phyloP scores from a whole-genome alignment of 2,113 vertebrate species.

The Anoplopoma fimbria region DNA sequence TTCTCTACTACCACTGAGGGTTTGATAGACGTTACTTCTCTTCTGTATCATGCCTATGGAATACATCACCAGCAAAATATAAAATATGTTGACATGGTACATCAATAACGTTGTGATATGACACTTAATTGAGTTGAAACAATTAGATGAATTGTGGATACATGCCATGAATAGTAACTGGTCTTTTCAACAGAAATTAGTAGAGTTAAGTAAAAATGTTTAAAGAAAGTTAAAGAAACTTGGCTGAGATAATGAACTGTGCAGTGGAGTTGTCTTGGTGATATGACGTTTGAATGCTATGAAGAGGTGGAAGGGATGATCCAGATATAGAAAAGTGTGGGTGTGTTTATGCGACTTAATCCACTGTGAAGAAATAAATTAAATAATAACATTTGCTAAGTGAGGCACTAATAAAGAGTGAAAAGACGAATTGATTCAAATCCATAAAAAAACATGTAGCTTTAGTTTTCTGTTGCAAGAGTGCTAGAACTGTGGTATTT shows the following conservation, averaged over 20 bases:
- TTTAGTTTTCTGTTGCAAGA: constrained; percentile 41
- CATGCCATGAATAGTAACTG: not conserved
- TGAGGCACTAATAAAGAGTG: constrained; percentile 45
- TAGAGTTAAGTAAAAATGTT: constrained; percentile 1
- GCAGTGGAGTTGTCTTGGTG: constrained; percentile 77
- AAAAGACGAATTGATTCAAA: constrained; percentile 57
- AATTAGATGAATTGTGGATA: not conserved
- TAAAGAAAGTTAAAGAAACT: constrained; percentile 45
- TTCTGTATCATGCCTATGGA: constrained; percentile 1
- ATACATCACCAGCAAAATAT: not conserved
- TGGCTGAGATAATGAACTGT: constrained; percentile 20
- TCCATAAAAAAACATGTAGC: constrained; percentile 19
- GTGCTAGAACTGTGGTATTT: constrained; percentile 39
- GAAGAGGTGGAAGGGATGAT: constrained; percentile 60
- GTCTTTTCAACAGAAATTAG: constrained; percentile 2
- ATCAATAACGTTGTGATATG: too few relatives aligned
- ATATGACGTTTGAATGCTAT: constrained; percentile 70
- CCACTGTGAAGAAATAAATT: constrained; percentile 59
- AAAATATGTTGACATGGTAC: too few relatives aligned
- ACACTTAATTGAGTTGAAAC: constrained; percentile 16
- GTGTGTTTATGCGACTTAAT: constrained; percentile 64
- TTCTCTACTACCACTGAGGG: constrained; percentile 45
- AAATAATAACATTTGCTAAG: constrained; percentile 41
- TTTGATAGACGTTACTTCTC: constrained; percentile 53
- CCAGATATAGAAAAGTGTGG: constrained; percentile 72